These are phyloP conservation scores for Theonella swinhoei DNA, from an alignment of 37 sponge, comb jelly and placozoan genomes.

Conservation along the genomic window DNA sequence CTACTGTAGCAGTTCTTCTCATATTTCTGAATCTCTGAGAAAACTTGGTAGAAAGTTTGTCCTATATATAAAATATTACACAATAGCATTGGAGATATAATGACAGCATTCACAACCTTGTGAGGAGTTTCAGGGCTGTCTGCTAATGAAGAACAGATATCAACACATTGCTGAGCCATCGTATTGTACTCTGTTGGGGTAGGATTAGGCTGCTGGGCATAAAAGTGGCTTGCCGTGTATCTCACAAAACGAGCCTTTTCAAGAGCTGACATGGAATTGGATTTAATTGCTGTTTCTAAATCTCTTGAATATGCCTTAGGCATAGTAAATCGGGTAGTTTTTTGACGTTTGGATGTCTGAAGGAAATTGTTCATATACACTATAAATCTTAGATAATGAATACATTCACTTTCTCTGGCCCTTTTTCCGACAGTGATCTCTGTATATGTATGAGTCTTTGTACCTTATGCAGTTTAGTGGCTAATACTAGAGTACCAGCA, in stretches of 20 bases:
- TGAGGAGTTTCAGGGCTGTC: neutral
- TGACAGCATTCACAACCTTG: neutral
- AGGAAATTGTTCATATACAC: too few relatives aligned
- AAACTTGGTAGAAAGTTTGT: neutral
- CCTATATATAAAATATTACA: neutral
- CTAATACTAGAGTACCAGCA: too few relatives aligned
- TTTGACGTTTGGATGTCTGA: too few relatives aligned
- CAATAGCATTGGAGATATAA: neutral
- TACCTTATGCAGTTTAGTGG: too few relatives aligned
- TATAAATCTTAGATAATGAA: too few relatives aligned
- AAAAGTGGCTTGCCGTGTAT: neutral
- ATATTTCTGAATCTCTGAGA: neutral
- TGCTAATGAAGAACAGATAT: neutral
- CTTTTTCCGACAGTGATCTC: too few relatives aligned
- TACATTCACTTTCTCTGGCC: too few relatives aligned
- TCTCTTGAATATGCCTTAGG: neutral
- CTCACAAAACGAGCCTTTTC: neutral
- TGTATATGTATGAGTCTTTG: too few relatives aligned
- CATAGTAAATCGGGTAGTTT: too few relatives aligned
- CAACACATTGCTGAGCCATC: neutral
- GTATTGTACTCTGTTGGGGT: neutral
- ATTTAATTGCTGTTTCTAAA: neutral
- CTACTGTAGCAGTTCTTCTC: neutral
- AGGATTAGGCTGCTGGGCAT: neutral
- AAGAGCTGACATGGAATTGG: neutral